Evolutionary conservation across 2,888 invertebrate species (phyloP), one percentile per base, ranked within the genome.

Genomic region (Tetrapedia diversipes): DNA sequence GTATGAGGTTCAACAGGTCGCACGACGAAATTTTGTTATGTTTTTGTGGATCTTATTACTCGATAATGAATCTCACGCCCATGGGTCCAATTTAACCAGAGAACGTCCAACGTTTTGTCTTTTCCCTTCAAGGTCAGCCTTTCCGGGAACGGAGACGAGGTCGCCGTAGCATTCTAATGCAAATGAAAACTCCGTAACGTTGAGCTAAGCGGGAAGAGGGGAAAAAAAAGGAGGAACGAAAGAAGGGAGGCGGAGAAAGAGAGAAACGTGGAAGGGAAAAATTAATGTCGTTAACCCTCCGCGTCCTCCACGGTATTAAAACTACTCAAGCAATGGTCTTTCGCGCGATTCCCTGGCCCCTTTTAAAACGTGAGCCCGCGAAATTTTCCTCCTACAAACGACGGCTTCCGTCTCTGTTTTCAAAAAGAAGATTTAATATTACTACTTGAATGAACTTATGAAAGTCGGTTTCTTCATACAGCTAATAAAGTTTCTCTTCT

Each of bases 261-360:
- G 56, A 60, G 57, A 63, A 61, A 77, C 68, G 76, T n/a, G 65
- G 74, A 75, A 73, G 83, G 84, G 84, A 85, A 84, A 86, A 86
- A 86, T 88, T 88, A 88, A 87, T 85, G 81, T 80, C 79, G 79
- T 87, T 86, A 88, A 86, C 83, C 83, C 77, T 70, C 74, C 70
- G 80, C 79, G 83, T 85, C 83, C 80, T 84, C 82, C 65, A 72
- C 78, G 79, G 85, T 77, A 87, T 86, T 87, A 88, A 88, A 86
- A 86, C 86, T 87, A 81, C 79, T 84, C 86, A 67, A 79, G 79
- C 74, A 75, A 72, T 77, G 83, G 83, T 81, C 80, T 84, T 86
- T 80, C 82, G 67, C 77, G 72, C 71, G 77, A 80, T 83, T 82
- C 77, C 77, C 76, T 80, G 67, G 69, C 76, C 76, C 77, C 74